Base-by-base conservation (phyloP, 2,888 invertebrate genomes). In the Heliconius erato region DNA sequence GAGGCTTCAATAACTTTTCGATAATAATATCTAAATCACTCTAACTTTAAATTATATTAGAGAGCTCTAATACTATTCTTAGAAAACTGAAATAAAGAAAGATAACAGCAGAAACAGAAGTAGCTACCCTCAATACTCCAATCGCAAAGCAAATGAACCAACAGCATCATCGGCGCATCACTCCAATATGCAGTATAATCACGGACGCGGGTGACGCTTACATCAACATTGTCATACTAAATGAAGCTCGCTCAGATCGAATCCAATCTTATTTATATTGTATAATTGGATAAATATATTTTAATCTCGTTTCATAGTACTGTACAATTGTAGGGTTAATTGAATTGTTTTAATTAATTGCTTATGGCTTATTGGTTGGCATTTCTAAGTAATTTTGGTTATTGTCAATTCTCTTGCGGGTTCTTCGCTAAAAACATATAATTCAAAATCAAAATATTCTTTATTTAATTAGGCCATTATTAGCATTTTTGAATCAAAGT, bases 181-280 rank as follows among this genome's bases (percentile, higher is more conserved):
- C 35, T 63, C 7, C 14, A 76, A 76, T 76, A 76, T 35, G 59
- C 32, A 63, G 14, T 23, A 32, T 76, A 59, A 63, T 76, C 59
- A 59, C n/a, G 59, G n/a, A 40, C 44, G 44, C 71, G 44, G 59
- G 59, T 76, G 74, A 76, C 35, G 74, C 59, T 76, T 76, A 35
- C 59, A 35, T 76, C n/a, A 76, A 35, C 35, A n/a, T 76, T n/a
- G 63, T n/a, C 74, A 76, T 76, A 35, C 23, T 35, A 35, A 26
- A 71, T 71, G 35, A 76, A 54, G 32, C 35, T 35, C 35, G 32
- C 35, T 35, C 35, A 32, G 12, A 74, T 32, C 54, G 74, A 74
- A 74, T 63, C 14, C 59, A 32, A 12, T 76, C 32, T 76, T 76
- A 59, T 76, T 76, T 76, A 76, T 76, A 59, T 76, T 59, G 35